Percentiles rank a stretch among this genome's conserved stretches.
phyloP scores from a whole-genome alignment of 2,888 invertebrate genomes.

The Hirudinaria manillensis region DNA sequence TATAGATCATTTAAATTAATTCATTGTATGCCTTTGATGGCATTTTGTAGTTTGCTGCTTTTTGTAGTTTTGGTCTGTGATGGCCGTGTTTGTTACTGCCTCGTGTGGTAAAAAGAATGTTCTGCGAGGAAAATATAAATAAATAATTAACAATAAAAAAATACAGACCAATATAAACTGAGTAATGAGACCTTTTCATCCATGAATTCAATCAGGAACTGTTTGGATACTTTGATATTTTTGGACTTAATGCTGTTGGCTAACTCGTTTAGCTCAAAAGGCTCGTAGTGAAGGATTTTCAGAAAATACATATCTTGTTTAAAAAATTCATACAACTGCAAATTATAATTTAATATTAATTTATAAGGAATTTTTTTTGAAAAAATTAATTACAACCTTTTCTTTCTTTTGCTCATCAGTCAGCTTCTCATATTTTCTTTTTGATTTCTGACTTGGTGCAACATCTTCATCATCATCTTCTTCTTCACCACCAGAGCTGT shows the following conservation, averaged over 20 bases:
- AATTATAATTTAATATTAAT: background rate
- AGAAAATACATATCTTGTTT: background rate
- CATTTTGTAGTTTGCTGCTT: too few species aligned
- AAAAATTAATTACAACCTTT: constrained; percentile 14
- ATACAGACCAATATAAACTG: background rate
- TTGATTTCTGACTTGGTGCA: constrained; percentile 13
- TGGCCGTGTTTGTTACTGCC: constrained; percentile 4
- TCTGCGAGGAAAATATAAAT: background rate
- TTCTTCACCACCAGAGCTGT: too few species aligned
- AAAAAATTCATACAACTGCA: constrained; percentile 13
- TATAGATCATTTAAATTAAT: background rate
- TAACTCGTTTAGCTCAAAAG: constrained; percentile 15
- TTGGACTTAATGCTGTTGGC: background rate
- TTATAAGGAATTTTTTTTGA: background rate
- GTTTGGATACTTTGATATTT: constrained; percentile 5
- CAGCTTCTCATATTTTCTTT: constrained; percentile 10
- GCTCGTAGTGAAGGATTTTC: constrained; percentile 18
- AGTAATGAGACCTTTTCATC: constrained; percentile 4
- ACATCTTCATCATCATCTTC: constrained; percentile 10
- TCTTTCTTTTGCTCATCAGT: constrained; percentile 19
- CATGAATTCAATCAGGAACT: constrained; percentile 12
- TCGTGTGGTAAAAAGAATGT: constrained; percentile 15
- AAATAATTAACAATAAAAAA: background rate
- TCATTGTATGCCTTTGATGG: background rate
- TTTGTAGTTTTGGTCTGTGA: background rate